These are phyloP conservation scores for Eupithecia pulchellata DNA, from an alignment of 2,888 invertebrate species.

Conservation along the genomic window DNA sequence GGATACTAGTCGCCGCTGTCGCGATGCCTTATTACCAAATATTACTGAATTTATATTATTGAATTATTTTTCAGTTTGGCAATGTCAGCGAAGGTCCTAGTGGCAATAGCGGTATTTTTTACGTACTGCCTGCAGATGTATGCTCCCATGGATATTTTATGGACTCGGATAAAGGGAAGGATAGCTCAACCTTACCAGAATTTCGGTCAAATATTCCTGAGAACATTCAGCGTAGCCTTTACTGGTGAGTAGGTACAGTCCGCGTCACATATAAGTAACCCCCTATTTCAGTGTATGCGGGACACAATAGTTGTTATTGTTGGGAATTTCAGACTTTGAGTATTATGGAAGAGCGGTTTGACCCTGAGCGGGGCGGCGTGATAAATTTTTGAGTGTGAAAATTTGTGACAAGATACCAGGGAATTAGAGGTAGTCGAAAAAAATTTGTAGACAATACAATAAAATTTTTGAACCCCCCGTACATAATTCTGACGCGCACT, in stretches of 20 bases:
- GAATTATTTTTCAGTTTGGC: conserved; percentile 85
- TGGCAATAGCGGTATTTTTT: conserved; percentile 95
- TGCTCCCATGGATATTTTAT: conserved; percentile 96
- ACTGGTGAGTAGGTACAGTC: conserved; percentile 69
- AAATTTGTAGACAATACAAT: no score
- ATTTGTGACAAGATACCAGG: no score
- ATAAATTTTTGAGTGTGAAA: no score
- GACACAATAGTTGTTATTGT: no score
- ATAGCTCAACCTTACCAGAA: conserved; percentile 75
- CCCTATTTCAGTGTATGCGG: no score
- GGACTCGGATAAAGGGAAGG: conserved; percentile 87
- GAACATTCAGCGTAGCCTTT: conserved; percentile 77
- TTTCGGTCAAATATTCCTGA: conserved; percentile 76
- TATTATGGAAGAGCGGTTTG: no score
- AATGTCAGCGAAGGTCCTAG: conserved; percentile 91
- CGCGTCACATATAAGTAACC: no score
- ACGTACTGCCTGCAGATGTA: conserved; percentile 97
- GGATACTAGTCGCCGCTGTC: not conserved
- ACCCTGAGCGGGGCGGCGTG: no score
- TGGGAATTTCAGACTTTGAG: no score
- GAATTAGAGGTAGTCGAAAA: no score
- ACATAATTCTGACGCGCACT: no score
- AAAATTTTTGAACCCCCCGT: no score
- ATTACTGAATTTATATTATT: not conserved
- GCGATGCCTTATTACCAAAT: not conserved